Evolutionary conservation across 2,888 invertebrate species (phyloP), one percentile per base, ranked within the genome.

Genomic region (Drosophila recens): DNA sequence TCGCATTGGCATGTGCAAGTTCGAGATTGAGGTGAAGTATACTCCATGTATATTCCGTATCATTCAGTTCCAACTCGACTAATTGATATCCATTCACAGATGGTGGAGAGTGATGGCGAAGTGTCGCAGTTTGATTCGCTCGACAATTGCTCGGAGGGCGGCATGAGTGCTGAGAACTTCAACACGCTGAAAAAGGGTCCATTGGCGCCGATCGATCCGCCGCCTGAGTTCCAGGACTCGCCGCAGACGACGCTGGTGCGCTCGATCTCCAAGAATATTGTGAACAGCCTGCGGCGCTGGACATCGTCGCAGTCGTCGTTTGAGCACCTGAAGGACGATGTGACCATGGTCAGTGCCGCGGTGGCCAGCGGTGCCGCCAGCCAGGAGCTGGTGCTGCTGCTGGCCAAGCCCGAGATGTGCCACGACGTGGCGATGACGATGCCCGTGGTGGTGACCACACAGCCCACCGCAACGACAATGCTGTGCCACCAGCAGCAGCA

Each of bases 151-250:
- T 96, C 96, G 5, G 96, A 96, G 91, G 94, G 95, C 20, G 94
- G 95, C 33, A 96, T 96, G 95, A 95, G 96, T 83, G 95, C 96
- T 13, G 96, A 96, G 91, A 96, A 96, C 92, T 97, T 96, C 90
- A 97, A 96, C 90, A 97, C 96, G 2, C 93, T 97, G 73, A 97
- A 96, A 90, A 97, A 97, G 92, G 96, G 96, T 27, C 96, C 96
- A 10, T 94, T 94, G 89, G 95, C 95, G 56, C 94, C 81, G 90
- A 97, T 97, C 78, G 96, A 97, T 90, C 97, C 97, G 71, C 97
- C 97, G 15, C 96, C 95, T 15, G 96, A 97, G 91, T 97, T 97
- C 93, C 97, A 97, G 93, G 93, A 93, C 58, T 92, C 93, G 15
- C 92, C 93, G 6, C 91, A 92, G 78, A 92, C 92, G 27, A 93